Conservation (phyloP, 2,888 invertebrate species). For the Scotopteryx bipunctaria region DNA sequence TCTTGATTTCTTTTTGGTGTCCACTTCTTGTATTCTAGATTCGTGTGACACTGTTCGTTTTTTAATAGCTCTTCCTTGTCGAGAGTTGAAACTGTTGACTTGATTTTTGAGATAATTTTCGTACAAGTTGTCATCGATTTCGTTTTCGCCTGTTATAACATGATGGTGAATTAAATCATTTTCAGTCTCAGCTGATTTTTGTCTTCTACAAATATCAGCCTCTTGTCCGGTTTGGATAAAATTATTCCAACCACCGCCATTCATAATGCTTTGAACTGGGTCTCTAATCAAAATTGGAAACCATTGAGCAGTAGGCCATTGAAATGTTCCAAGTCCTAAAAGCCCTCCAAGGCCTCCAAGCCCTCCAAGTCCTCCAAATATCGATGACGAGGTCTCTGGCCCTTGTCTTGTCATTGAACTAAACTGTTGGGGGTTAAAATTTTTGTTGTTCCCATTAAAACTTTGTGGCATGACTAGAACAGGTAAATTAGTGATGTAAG, state of each 20-base stretch:
- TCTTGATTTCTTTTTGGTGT: conserved; percentile 48
- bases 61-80: conserved; percentile 60
- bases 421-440: conserved; percentile 44
- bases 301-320: conserved; percentile 75
- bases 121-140: conserved; percentile 7
- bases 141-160: conserved; percentile 18
- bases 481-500: conserved; percentile 64
- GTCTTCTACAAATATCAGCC: conserved; percentile 78
- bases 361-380: conserved; percentile 28
- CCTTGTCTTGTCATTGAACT: conserved; percentile 50
- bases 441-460: conserved; percentile 44
- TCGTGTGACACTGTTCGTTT: conserved; percentile 58
- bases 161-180: conserved; percentile 20
- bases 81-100: conserved; percentile 37
- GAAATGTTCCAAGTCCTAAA: conserved; percentile 42
- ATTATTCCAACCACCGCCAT: conserved; percentile 78
- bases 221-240: conserved; percentile 84
- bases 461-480: conserved; percentile 57
- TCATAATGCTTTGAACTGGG: conserved; percentile 76
- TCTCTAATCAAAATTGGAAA: conserved; percentile 84
- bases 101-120: conserved; percentile 30
- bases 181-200: conserved; percentile 49
- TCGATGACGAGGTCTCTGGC: conserved; percentile 46
- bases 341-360: no score
- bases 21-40: conserved; percentile 48